phyloP scores from a whole-genome alignment of 53 echinoderm and acorn worm genomes.

The Arbacia lixula region DNA sequence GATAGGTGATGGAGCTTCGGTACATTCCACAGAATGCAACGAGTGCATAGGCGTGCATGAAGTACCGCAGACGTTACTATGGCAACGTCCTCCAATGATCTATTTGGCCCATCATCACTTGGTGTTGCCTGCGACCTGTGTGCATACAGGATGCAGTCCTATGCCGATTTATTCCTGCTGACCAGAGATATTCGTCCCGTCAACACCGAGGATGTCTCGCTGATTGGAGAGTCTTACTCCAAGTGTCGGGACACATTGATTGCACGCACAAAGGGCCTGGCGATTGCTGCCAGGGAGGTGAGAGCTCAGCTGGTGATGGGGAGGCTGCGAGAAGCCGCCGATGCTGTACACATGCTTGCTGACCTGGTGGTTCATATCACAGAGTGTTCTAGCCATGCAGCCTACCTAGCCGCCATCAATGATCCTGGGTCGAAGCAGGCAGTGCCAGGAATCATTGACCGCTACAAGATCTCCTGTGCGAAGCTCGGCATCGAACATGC shows the following conservation, averaged over 20 bases:
- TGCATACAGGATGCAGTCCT: slow-evolving; percentile 89
- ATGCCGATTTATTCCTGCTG: slow-evolving; percentile 87
- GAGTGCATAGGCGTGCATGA: not conserved
- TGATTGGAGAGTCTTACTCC: slow-evolving; percentile 90
- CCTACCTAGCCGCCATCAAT: slow-evolving; percentile 90
- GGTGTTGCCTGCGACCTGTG: slow-evolving; percentile 89
- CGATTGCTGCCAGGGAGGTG: slow-evolving; percentile 87
- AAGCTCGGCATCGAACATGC: slow-evolving; percentile 89
- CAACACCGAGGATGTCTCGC: slow-evolving; percentile 85
- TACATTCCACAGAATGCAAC: not conserved
- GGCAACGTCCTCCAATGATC: slow-evolving; percentile 83
- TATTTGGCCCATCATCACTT: slow-evolving; percentile 85
- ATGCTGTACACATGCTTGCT: slow-evolving; percentile 75
- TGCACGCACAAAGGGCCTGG: slow-evolving; percentile 91
- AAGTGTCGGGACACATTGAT: slow-evolving; percentile 96
- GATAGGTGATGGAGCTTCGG: not conserved
- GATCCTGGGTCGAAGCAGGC: slow-evolving; percentile 87
- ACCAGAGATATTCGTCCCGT: slow-evolving; percentile 97
- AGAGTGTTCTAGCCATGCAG: slow-evolving; percentile 94
- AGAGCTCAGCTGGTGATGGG: slow-evolving; percentile 74
- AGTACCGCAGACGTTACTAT: slow-evolving; percentile 46
- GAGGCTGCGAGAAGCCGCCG: slow-evolving; percentile 72
- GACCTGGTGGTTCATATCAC: slow-evolving; percentile 87
- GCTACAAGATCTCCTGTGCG: slow-evolving; percentile 90
- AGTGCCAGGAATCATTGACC: slow-evolving; percentile 90